phyloP scores from a whole-genome alignment of 2,797 vertebrate genomes.

The Streptopelia turtur region DNA sequence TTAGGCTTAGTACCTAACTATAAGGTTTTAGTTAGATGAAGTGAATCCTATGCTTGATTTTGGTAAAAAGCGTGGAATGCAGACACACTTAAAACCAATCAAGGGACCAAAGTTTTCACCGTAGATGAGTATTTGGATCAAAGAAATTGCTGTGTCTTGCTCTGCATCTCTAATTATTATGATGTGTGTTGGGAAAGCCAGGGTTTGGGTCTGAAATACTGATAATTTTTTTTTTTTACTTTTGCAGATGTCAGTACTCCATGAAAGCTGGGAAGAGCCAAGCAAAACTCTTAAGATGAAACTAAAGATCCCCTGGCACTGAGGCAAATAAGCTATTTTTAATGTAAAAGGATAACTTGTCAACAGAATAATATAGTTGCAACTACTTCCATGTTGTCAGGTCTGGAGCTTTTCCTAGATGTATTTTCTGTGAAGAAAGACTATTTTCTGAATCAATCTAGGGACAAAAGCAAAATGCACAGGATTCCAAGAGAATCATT shows the following conservation, averaged over 20 bases:
- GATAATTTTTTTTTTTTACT: conserved; percentile 3
- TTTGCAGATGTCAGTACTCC: not conserved
- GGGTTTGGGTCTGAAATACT: conserved; percentile 33
- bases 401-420: conserved; percentile 45
- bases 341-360: not conserved
- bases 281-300: conserved; percentile 39
- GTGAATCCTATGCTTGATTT: not conserved
- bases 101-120: not conserved
- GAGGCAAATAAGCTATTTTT: conserved; percentile 41
- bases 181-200: conserved; percentile 35
- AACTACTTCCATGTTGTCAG: conserved; percentile 26
- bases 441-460: conserved; percentile 10
- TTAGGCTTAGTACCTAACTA: not conserved
- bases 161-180: not conserved
- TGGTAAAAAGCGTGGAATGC: conserved; percentile 35
- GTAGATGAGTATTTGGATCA: not conserved
- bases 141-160: not conserved
- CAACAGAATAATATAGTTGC: conserved; percentile 34
- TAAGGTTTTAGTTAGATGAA: not conserved
- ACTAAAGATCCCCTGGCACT: not conserved
- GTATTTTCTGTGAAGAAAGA: not conserved
- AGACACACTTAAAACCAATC: not conserved
- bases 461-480: not conserved
- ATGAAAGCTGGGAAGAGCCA: conserved; percentile 24
- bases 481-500: not conserved